Base-by-base conservation (phyloP, 2,797 vertebrate genomes). In the Myotis planiceps region DNA sequence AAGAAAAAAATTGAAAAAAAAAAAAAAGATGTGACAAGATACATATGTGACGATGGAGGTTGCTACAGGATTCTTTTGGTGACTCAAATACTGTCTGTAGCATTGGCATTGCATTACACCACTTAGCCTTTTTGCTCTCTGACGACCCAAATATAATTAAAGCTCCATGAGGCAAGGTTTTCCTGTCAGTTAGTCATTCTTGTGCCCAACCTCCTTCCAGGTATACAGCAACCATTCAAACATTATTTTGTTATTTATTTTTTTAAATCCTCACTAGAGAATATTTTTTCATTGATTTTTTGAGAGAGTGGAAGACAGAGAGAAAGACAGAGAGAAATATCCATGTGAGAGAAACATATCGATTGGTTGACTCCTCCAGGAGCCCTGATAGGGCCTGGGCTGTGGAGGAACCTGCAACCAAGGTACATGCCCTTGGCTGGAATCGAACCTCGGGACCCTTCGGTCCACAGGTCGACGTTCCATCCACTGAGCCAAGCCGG, bases 401-500 rank as follows among this genome's bases (percentile, higher is more conserved):
- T 60, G 5, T 60, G 13, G 13, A 29, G 55, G 55, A 60, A 13
- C 58, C 63, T 32, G 7, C 29, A 65, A 32, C 3, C 63, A n/a
- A 32, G 2, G n/a, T 32, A 32, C 15, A 32, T 65, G 29, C 63
- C 15, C 63, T 65, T n/a, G 15, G 6, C 14, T n/a, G 63, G 6
- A 65, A 65, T 3, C 1, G 1, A 65, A 32, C 63, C 29, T 14
- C 0, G 3, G 7, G 14, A 32, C 29, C 2, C 7, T 32, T 32
- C 1, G 1, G 63, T 65, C 6, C 63, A 32, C 15, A 18, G n/a
- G 29, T n/a, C 6, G 6, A 65, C 0, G 1, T 32, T 18, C 29
- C 18, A 65, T 29, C 60, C n/a, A 32, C 63, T 65, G n/a, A 18
- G n/a, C n/a, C n/a, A 65, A n/a, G 15, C 1, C 15, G 7, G n/a